phyloP scores from a whole-genome alignment of 1,140 invertebrate genomes.

The Drosophila teissieri region DNA sequence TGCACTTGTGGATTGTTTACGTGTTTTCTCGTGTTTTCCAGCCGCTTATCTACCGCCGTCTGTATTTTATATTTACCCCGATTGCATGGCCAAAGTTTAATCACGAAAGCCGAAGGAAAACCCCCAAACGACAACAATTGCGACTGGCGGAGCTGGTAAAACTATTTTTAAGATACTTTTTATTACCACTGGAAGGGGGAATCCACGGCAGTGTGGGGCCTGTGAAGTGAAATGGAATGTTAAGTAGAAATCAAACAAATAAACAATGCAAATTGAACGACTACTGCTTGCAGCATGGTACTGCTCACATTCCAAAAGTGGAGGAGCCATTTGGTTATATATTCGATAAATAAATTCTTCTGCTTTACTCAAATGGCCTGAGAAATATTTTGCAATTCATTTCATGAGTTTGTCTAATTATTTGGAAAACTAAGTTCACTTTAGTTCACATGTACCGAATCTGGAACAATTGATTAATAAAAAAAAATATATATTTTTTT shows the following conservation, averaged over 20 bases:
- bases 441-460: too few species aligned
- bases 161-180: slow-evolving; percentile 21
- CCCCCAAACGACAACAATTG: slow-evolving; percentile 18
- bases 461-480: too few species aligned
- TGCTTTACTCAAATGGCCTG: not conserved
- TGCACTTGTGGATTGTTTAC: slow-evolving; percentile 56
- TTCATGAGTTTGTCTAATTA: too few species aligned
- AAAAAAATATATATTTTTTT: too few species aligned
- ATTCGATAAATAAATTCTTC: not conserved
- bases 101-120: slow-evolving; percentile 37
- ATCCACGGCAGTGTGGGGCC: not conserved
- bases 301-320: not conserved
- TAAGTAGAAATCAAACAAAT: slow-evolving; percentile 3
- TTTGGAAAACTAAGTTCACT: too few species aligned
- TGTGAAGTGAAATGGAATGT: slow-evolving; percentile 5
- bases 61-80: slow-evolving; percentile 13
- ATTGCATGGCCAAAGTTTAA: slow-evolving; percentile 21
- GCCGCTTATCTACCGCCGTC: slow-evolving; percentile 10
- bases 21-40: slow-evolving; percentile 29
- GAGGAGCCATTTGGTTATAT: not conserved
- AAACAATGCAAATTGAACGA: slow-evolving; percentile 6
- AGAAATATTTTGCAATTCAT: too few species aligned
- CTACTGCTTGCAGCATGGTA: not conserved
- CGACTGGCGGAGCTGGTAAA: slow-evolving; percentile 12
- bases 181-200: not conserved